Evolutionary conservation across 1,140 invertebrate genomes (phyloP), one percentile per base, ranked within the genome.

Genomic region (Nephila pilipes): DNA sequence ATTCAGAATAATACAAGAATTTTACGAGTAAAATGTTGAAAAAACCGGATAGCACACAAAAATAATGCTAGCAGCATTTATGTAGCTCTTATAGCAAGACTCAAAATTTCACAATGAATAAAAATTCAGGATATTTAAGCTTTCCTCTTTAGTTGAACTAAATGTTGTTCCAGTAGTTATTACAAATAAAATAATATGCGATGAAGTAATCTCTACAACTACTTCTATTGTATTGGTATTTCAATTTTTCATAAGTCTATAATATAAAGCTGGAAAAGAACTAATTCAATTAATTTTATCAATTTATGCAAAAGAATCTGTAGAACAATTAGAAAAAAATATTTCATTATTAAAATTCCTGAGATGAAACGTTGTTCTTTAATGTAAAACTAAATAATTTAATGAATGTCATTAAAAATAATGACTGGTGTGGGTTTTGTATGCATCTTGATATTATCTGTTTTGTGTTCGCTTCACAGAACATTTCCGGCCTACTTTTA

Each of bases 331-430:
- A 32, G 32, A 75, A 32, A 75, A 14, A 29, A n/a, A n/a, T n/a
- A 32, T 12, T 29, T 18, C 16, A 12, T 18, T 5, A 75, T 75
- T 32, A 75, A 75, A 36, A 75, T 20, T 29, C 22, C 3, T 29
- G 25, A 1, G 1, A 1, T 65, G 29, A 75, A 29, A 3, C 32
- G 32, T 20, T 36, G 29, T 6, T 75, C 16, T 29, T 75, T 75
- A 65, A 29, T 32, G 36, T 2, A 75, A 36, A 75, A 75, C 32
- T 75, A 36, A 65, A 75, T 75, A 18, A 75, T 32, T 75, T 75
- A 75, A 75, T 36, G 29, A 75, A 75, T 75, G 69, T 75, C 69
- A 75, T 75, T 75, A 75, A 75, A 75, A 75, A 75, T 75, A 75
- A 75, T 75, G 69, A 75, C 69, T 75, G 29, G 32, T 75, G 69